Base-by-base conservation (phyloP, 2,113 vertebrate genomes). In the Tylochromis polylepis region DNA sequence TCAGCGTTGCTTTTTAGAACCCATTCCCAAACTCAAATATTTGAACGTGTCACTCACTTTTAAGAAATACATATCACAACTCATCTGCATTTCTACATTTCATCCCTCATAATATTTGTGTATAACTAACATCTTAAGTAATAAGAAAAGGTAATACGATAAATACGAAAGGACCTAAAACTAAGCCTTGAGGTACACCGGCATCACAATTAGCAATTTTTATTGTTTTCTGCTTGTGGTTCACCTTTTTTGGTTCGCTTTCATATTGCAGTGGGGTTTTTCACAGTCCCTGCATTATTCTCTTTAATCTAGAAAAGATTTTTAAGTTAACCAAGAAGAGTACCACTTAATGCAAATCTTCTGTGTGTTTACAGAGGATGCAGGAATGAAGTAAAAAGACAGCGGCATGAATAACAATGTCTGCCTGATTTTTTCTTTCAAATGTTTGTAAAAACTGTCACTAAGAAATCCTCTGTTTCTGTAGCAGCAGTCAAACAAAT, bases 151-250 rank as follows among this genome's bases (percentile, higher is more conserved):
- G 6, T 51, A 82, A 56, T 10, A 43, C 2, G 5, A 12, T 41
- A 78, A 41, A 80, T n/a, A 22, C 15, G 5, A 77, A 77, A 11
- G 3, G 1, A 81, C 41, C 24, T 9, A 79, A 53, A 57, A 53
- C 36, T 29, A 58, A 85, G 43, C 85, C 82, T 18, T 87, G 85
- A 59, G 85, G 85, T 11, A 53, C 56, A 53, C 46, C 82, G 53
- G 46, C 20, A 80, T 36, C 46, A 67, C 14, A 49, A 49, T 2
- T 27, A 49, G 43, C 24, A 29, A 60, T 53, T 49, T 81, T 53
- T 24, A 20, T 75, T 77, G 46, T 77, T 77, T 77, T 77, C 34
- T 18, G 49, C 72, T 53, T 43, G 12, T 43, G 1, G 15, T 5
- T 59, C 11, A 43, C 22, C 14, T 46, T 62, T 59, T 62, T 20